These are phyloP conservation scores for Sinocyclocheilus rhinocerous DNA, from an alignment of 2,113 vertebrate genomes.

Conservation along the genomic window DNA sequence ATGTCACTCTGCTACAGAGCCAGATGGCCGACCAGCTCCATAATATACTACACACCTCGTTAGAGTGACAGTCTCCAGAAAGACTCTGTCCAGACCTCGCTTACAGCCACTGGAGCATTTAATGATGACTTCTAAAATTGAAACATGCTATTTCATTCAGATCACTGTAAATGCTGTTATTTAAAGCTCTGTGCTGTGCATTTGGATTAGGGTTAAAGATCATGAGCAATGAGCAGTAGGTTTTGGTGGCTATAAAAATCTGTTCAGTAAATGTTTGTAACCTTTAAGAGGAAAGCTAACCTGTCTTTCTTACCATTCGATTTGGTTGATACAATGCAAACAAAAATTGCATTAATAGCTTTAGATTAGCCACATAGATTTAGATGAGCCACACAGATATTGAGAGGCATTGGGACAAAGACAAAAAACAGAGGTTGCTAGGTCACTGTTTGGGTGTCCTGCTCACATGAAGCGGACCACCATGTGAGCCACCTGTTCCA, in stretches of 20 bases:
- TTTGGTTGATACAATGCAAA: background rate
- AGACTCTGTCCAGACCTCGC: slow-evolving; percentile 18
- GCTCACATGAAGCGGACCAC: slow-evolving; percentile 8
- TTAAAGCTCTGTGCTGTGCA: slow-evolving; percentile 9
- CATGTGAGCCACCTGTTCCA: slow-evolving; percentile 18
- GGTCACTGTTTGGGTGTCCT: slow-evolving; percentile 23
- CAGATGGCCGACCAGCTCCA: slow-evolving; percentile 67
- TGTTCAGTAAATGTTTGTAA: background rate
- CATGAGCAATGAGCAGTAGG: background rate
- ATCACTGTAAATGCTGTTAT: slow-evolving; percentile 20
- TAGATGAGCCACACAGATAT: background rate
- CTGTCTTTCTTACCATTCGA: background rate
- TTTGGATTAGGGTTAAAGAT: slow-evolving; percentile 8
- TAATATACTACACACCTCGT: slow-evolving; percentile 64
- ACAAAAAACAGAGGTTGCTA: background rate
- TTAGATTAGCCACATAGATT: background rate
- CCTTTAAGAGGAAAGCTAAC: background rate
- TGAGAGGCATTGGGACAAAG: background rate
- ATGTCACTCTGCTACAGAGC: slow-evolving; percentile 59
- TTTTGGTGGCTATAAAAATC: background rate
- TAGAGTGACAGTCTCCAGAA: slow-evolving; percentile 65
- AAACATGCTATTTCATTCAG: slow-evolving; percentile 41
- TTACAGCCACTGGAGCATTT: slow-evolving; percentile 34
- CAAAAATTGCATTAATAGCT: background rate
- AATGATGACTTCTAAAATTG: slow-evolving; percentile 43